Evolutionary conservation across 2,888 invertebrate genomes (phyloP), one percentile per base, ranked within the genome.

Genomic region (Agapetus fuscipes): DNA sequence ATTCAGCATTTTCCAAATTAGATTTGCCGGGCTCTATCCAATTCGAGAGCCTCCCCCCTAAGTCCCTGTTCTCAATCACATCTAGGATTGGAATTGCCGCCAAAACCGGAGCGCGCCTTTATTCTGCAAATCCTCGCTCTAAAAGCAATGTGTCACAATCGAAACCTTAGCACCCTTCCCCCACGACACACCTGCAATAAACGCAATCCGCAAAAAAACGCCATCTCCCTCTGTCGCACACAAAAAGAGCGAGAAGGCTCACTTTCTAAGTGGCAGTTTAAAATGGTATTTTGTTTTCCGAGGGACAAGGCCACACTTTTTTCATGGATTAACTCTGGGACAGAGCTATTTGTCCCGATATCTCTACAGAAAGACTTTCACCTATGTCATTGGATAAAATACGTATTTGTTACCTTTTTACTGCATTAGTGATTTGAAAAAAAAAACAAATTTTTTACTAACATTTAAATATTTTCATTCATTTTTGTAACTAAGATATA

Each of bases 271-370:
- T n/a, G n/a, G n/a, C n/a, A n/a, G n/a, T n/a, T n/a, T n/a, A n/a
- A n/a, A n/a, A n/a, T n/a, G n/a, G 20, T 20, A 20, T 20, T 20
- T 20, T 20, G 20, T 20, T 20, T n/a, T n/a, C n/a, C n/a, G n/a
- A n/a, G n/a, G n/a, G n/a, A n/a, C n/a, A n/a, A n/a, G n/a, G n/a
- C n/a, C n/a, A n/a, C n/a, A n/a, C n/a, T n/a, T n/a, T n/a, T n/a
- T n/a, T n/a, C n/a, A n/a, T n/a, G 39, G 39, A 40, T 35, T 40
- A 41, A 38, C 38, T 27, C 10, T 17, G 34, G 32, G 38, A 37
- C 37, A 30, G 26, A 20, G 37, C 45, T 34, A 45, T 45, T 45
- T 45, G 45, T 45, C 27, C 34, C 38, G 37, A 45, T 45, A 45
- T 45, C 41, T 25, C 34, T 38, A 39, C 36, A 41, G 32, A 45